Conservation (phyloP, 2,888 invertebrate species). For the Leptinotarsa rubiginosa region DNA sequence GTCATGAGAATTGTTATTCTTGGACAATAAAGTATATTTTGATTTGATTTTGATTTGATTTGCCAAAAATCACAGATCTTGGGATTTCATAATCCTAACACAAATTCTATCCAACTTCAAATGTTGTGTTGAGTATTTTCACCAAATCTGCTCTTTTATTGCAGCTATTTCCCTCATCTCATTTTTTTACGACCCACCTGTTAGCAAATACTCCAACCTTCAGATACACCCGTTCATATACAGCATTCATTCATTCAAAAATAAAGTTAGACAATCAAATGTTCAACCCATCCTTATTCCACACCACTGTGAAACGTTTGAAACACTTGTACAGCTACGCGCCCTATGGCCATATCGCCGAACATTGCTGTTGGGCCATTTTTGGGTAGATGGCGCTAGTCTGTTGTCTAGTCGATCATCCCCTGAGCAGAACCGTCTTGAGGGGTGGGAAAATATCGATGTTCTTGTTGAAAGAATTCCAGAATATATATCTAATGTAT, state of each 20-base stretch:
- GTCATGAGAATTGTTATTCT: too few species aligned
- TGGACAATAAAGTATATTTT: too few species aligned
- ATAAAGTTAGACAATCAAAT: neutral
- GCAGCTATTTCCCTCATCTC: too few species aligned
- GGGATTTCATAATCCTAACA: too few species aligned
- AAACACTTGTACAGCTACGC: conserved; percentile 25
- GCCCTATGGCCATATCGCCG: conserved; percentile 28
- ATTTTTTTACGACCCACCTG: neutral
- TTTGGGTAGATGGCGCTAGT: conserved; percentile 31
- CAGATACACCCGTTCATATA: neutral
- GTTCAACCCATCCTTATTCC: neutral
- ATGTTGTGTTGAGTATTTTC: too few species aligned
- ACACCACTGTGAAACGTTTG: conserved; percentile 24
- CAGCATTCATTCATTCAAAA: neutral
- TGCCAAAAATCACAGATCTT: too few species aligned
- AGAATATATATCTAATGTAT: too few species aligned
- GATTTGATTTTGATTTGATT: too few species aligned
- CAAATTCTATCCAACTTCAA: too few species aligned
- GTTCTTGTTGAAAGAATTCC: too few species aligned
- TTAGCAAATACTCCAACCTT: neutral
- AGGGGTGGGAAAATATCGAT: neutral
- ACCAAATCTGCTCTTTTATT: neutral
- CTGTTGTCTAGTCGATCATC: neutral
- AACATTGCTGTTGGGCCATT: conserved; percentile 24
- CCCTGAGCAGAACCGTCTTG: conserved; percentile 17